Base-by-base conservation (phyloP, 2,888 invertebrate species). In the Aelia acuminata region DNA sequence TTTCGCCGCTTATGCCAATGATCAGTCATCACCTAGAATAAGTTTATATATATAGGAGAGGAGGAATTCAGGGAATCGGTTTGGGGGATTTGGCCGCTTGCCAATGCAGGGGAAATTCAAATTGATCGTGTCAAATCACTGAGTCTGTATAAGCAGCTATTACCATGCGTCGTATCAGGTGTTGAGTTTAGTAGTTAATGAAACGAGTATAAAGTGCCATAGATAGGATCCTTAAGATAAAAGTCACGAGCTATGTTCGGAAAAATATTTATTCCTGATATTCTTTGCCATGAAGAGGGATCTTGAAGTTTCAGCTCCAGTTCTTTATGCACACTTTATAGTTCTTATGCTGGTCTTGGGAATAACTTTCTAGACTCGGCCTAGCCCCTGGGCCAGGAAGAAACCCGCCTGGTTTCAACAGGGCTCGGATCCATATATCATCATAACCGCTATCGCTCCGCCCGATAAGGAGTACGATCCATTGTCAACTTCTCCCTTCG, bases 401-500 rank as follows among this genome's bases (percentile, higher is more conserved):
- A 35, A 35, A 70, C 63, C 18, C 20, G 63, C 35, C 63, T 70
- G 63, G 63, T 35, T 70, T 70, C 63, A 70, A 70, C 31, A 70
- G 63, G 63, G 18, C 63, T 26, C 63, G 26, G 63, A 70, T 70
- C 63, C 63, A 70, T 70, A 70, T 70, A 70, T 70, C 63, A 70
- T 70, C 63, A 70, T 35, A 70, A 70, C 63, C 63, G 63, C 63
- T 70, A 70, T 70, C 63, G 35, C 31, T 35, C 35, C 13, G 18
- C 7, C 63, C 35, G 63, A 70, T 70, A 70, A 70, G 63, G 63
- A 31, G 63, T 26, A 57, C 26, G 26, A 8, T 20, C 63, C 63
- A 70, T 70, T 70, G 63, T 70, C 63, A 70, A 70, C 8, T 70
- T 70, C 63, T 70, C 63, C 63, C 63, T 57, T 70, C 35, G 63